Conservation (phyloP, 1,140 invertebrate genomes). For the Panagrolaimus sp. region DNA sequence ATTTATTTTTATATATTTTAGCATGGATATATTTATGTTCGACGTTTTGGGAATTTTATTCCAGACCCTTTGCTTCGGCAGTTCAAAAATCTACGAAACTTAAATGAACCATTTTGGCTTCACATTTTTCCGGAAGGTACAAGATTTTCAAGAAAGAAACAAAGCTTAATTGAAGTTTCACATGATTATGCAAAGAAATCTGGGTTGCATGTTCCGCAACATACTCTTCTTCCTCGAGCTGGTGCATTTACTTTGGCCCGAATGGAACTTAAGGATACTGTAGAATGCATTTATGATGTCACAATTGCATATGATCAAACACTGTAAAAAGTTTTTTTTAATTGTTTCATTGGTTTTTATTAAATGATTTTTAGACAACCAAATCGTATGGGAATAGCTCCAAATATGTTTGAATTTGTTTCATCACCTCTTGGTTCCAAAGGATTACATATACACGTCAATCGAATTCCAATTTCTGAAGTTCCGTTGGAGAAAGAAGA, state of each 20-base stretch:
- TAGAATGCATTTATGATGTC: constrained; percentile 64
- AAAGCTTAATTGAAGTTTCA: constrained; percentile 61
- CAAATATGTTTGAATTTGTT: constrained; percentile 51
- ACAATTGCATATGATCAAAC: constrained; percentile 62
- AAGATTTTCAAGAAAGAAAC: constrained; percentile 62
- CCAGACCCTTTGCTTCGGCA: constrained; percentile 60
- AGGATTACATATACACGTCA: constrained; percentile 42
- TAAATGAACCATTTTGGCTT: constrained; percentile 64
- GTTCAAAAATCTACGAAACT: constrained; percentile 60
- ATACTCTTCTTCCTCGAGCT: constrained; percentile 63
- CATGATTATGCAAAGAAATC: constrained; percentile 60
- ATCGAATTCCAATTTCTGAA: constrained; percentile 25
- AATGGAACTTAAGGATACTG: constrained; percentile 58
- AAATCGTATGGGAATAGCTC: constrained; percentile 34
- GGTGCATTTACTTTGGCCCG: constrained; percentile 60
- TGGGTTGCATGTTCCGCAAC: constrained; percentile 60
- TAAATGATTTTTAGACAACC: constrained; percentile 18
- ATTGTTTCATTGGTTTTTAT: no score
- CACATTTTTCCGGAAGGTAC: constrained; percentile 66
- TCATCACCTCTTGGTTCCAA: constrained; percentile 28
- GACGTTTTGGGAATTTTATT: constrained; percentile 63
- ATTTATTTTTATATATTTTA: constrained; percentile 38
- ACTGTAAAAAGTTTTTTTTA: constrained; percentile 22
- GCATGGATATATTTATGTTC: constrained; percentile 65
- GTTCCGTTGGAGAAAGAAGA: constrained; percentile 31